Conservation (phyloP, 2,888 invertebrate species). For the Drosophila prostipennis region DNA sequence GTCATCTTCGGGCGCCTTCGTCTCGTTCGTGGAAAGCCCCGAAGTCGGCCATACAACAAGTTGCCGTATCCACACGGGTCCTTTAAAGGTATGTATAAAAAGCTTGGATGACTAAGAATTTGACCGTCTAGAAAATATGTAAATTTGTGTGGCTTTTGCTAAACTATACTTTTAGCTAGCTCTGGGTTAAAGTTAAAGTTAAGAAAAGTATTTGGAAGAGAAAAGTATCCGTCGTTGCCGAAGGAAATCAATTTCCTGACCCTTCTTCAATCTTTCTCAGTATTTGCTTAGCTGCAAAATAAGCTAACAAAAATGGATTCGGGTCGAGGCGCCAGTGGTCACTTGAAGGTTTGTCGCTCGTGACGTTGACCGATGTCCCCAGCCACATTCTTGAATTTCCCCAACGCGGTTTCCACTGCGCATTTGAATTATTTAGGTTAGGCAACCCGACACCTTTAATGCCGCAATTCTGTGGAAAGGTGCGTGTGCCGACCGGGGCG, state of each 20-base stretch:
- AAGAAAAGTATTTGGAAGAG: too few species aligned
- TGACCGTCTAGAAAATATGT: neutral
- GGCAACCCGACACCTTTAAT: slow-evolving; percentile 50
- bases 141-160: neutral
- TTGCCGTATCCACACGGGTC: slow-evolving; percentile 2
- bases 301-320: neutral
- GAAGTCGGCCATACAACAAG: slow-evolving; percentile 23
- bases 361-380: slow-evolving; percentile 23
- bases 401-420: slow-evolving; percentile 33
- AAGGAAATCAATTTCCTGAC: neutral
- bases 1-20: slow-evolving; percentile 58
- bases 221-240: neutral
- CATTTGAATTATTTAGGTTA: slow-evolving; percentile 71
- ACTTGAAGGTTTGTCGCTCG: slow-evolving; percentile 65
- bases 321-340: slow-evolving; percentile 53
- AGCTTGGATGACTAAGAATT: neutral
- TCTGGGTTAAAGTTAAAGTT: too few species aligned
- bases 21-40: slow-evolving; percentile 13
- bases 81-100: neutral
- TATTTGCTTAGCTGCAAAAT: neutral
- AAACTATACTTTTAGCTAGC: neutral
- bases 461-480: slow-evolving; percentile 10
- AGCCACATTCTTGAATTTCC: slow-evolving; percentile 24
- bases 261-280: neutral
- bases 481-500: slow-evolving; percentile 18